phyloP scores from a whole-genome alignment of 1,140 invertebrate species.

The Lepidotrigona ventralis region DNA sequence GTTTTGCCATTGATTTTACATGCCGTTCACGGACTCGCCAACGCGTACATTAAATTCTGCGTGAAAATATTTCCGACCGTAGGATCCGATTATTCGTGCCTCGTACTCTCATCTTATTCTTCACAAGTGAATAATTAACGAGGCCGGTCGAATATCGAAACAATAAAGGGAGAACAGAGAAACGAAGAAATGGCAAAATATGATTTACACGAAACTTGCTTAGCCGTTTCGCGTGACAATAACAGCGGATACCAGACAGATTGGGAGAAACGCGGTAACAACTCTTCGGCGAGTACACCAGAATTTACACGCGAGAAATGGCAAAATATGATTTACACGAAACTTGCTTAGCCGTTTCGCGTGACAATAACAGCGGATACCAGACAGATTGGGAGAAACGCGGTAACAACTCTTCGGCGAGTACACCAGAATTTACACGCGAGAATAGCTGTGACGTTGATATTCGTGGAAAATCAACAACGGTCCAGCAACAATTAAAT shows the following conservation, averaged over 20 bases:
- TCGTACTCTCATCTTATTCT: not conserved
- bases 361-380: not conserved
- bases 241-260: not conserved
- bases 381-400: not conserved
- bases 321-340: not conserved
- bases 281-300: not conserved
- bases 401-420: not conserved
- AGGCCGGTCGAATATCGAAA: not conserved
- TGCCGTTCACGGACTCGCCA: not conserved
- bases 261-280: not conserved
- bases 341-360: not conserved
- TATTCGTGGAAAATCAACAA: not conserved
- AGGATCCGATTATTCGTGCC: not conserved
- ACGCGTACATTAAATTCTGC: not conserved
- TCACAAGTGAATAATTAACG: not conserved
- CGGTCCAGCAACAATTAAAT: not conserved
- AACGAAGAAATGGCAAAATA: not conserved
- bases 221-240: not conserved
- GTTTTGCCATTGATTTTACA: not conserved
- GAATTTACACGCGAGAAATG: slow-evolving; percentile 1
- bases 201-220: not conserved
- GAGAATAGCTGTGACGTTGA: not conserved
- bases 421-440: not conserved
- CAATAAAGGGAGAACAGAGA: not conserved
- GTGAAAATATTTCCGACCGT: not conserved